These are phyloP conservation scores for Apis dorsata DNA, from an alignment of 1,140 invertebrate genomes.

Conservation along the genomic window DNA sequence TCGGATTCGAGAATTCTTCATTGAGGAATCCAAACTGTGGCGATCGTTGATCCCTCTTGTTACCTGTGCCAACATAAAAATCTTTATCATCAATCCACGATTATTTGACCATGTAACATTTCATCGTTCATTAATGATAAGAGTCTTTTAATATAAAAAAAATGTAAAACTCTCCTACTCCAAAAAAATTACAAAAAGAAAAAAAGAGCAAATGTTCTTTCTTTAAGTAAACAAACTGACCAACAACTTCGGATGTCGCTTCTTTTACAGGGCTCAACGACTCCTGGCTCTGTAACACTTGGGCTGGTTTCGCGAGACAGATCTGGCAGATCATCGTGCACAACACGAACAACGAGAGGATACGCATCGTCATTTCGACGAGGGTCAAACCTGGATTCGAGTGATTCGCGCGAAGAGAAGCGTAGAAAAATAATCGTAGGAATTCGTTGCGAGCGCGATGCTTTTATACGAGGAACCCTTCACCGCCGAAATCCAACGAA, in stretches of 20 bases:
- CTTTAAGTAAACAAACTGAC: constrained; percentile 27
- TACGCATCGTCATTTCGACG: constrained; percentile 3
- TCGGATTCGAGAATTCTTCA: constrained; percentile 30
- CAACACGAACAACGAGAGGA: constrained; percentile 1
- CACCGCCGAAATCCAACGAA: constrained; percentile 48
- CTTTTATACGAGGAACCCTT: constrained; percentile 64
- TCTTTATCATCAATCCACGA: too few species aligned
- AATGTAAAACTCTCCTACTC: background rate
- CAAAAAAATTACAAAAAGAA: background rate
- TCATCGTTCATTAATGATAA: too few species aligned
- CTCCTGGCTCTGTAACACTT: background rate
- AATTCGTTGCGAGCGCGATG: background rate
- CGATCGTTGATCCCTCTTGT: constrained; percentile 51
- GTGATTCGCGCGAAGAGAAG: background rate
- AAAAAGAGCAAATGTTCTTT: too few species aligned
- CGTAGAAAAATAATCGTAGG: constrained; percentile 10
- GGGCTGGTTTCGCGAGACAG: constrained; percentile 29
- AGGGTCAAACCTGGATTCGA: too few species aligned
- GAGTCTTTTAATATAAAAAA: too few species aligned
- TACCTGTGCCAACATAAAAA: constrained; percentile 6
- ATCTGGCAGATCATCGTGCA: constrained; percentile 6
- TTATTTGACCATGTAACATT: background rate
- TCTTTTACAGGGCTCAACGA: constrained; percentile 15
- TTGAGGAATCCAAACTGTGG: constrained; percentile 51
- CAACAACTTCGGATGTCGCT: background rate